Conservation (phyloP, 1,140 invertebrate genomes). For the Mercenaria mercenaria region DNA sequence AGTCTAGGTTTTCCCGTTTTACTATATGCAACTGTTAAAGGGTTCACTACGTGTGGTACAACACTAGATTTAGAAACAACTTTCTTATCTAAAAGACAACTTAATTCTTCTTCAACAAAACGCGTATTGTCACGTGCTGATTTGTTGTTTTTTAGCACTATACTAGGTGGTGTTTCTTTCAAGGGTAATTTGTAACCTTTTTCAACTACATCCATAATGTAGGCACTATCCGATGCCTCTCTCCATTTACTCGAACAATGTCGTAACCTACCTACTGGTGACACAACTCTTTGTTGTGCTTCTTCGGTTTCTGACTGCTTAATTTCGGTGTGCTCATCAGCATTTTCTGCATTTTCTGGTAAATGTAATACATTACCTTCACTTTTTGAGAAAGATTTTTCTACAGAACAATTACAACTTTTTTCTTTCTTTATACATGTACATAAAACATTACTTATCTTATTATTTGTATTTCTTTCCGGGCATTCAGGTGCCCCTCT, state of each 20-base stretch:
- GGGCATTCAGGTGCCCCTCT: neutral
- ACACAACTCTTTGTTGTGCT: neutral
- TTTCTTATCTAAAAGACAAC: neutral
- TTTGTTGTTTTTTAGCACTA: constrained; percentile 6
- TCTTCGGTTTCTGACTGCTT: neutral
- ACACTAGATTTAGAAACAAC: neutral
- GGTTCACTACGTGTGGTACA: constrained; percentile 12
- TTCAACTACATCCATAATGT: constrained; percentile 6
- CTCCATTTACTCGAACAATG: neutral
- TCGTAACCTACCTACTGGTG: neutral
- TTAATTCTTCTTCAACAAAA: constrained; percentile 22
- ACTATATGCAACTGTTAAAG: neutral
- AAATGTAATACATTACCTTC: no score
- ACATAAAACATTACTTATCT: no score
- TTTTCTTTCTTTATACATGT: no score
- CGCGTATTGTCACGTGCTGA: neutral
- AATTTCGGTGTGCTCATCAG: no score
- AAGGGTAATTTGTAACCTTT: constrained; percentile 14
- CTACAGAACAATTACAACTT: no score
- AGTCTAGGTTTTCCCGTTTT: constrained; percentile 14
- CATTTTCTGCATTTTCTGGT: no score
- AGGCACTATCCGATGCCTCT: neutral
- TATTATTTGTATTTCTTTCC: neutral
- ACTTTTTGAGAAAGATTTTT: no score
- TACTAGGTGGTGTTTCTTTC: neutral